Base-by-base conservation (phyloP, 92 coral and sea anemone species). In the Chrysogorgia sp. region DNA sequence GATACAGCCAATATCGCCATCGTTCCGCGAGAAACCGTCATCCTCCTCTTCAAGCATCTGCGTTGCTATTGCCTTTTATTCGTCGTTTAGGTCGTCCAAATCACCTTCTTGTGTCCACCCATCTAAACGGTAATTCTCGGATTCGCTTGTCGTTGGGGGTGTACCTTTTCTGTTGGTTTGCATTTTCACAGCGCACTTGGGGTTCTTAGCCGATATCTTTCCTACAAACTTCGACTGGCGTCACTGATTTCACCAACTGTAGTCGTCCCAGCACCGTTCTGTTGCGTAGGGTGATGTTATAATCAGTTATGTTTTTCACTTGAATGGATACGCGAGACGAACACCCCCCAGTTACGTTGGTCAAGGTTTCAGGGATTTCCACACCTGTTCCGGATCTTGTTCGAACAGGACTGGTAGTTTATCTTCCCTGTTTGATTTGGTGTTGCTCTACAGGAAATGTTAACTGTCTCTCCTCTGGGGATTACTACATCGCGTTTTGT, bases 401-500 rank as follows among this genome's bases (percentile, higher is more conserved):
- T 67, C 74, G 41, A 67, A 67, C 74, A 35, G 57, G 40, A 34
- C 74, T 40, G 55, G 74, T 15, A 37, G 74, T 67, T 67, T 67
- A 40, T 32, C 41, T 37, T 26, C 41, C 41, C 28, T 43, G 41
- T 67, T 37, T 21, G 74, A 20, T 41, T 55, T 23, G 20, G 74
- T 67, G 74, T 67, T 33, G 74, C 74, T 37, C 34, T 67, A 67
- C 74, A 67, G 25, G 74, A 35, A 28, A 67, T 55, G 41, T 55
- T 40, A 19, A 29, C 41, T 33, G 56, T 67, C 26, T 43, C 28
- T 2, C 56, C 74, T 23, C 41, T 37, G 10, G 74, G 74, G 41
- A 67, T 41, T 43, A 67, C 9, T 8, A 43, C 50, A 43, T 43
- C 50, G 10, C 17, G 9, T 17, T 43, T 43, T 43, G 17, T 17